Conservation (phyloP, 2,113 vertebrate genomes). For the Gambusia holbrooki region DNA sequence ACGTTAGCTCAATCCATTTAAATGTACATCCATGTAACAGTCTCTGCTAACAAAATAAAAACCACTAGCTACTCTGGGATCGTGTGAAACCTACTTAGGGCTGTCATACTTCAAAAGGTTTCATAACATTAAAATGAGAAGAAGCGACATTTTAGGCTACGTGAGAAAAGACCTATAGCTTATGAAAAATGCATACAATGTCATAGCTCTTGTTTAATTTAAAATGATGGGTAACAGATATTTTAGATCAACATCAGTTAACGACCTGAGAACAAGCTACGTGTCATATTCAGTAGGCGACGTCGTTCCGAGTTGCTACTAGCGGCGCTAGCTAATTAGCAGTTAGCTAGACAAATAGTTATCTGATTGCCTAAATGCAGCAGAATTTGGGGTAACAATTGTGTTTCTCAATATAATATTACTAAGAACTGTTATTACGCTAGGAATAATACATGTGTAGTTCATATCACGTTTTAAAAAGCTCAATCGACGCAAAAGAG, state of each 20-base stretch:
- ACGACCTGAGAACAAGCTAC: constrained; percentile 60
- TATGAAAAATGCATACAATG: background rate
- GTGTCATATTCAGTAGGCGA: constrained; percentile 72
- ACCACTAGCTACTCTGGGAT: background rate
- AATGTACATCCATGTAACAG: too few relatives aligned
- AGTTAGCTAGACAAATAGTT: constrained; percentile 24
- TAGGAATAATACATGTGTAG: background rate
- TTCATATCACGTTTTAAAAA: background rate
- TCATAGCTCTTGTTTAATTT: background rate
- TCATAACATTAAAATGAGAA: background rate
- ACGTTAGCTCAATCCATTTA: too few relatives aligned
- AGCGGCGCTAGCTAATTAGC: constrained; percentile 35
- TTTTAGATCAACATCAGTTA: constrained; percentile 21
- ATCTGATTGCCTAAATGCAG: background rate
- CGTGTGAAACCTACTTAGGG: background rate
- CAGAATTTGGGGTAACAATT: fast-evolving
- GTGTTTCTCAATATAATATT: fast-evolving
- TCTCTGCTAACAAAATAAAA: background rate
- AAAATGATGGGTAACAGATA: background rate
- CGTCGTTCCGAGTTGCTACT: constrained; percentile 52
- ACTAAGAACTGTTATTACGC: fast-evolving
- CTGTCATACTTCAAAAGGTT: background rate
- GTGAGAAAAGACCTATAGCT: background rate
- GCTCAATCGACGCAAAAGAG: constrained; percentile 28
- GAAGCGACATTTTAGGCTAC: background rate